Conservation (phyloP, 2,113 vertebrate species). For the Rhegmatorhina hoffmannsi region DNA sequence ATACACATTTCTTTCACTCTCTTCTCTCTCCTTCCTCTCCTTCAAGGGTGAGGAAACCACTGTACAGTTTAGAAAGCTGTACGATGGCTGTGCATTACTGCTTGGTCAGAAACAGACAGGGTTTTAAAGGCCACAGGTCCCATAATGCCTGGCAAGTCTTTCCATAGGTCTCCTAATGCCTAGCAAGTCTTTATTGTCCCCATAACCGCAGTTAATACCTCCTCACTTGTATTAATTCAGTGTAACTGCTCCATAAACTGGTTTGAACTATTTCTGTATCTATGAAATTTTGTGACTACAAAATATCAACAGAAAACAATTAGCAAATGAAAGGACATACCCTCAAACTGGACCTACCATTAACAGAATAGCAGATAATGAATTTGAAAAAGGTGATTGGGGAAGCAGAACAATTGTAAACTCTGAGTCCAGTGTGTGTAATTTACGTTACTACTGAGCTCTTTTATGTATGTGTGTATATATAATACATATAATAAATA, state of each 20-base stretch:
- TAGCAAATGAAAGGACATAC: neutral
- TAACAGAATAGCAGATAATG: neutral
- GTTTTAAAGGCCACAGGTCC: neutral
- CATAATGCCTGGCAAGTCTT: neutral
- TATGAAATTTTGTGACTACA: neutral
- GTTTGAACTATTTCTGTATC: neutral
- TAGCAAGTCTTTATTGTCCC: neutral
- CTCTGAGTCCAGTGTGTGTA: neutral
- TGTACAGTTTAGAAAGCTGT: neutral
- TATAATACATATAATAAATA: neutral
- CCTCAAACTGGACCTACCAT: neutral
- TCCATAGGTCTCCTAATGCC: neutral
- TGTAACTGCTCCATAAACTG: neutral
- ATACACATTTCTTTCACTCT: neutral
- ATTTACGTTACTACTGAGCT: neutral
- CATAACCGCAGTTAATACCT: neutral
- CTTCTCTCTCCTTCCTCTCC: neutral
- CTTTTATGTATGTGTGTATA: neutral
- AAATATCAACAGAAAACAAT: neutral
- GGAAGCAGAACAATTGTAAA: neutral
- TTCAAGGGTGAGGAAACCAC: neutral
- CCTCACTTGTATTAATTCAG: neutral
- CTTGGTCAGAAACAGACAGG: neutral
- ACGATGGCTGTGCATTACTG: neutral
- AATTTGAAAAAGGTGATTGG: neutral